Percentiles rank a stretch among this genome's conserved stretches.
These are phyloP conservation scores for Stegophylla sp. DNA, from an alignment of 2,888 invertebrate genomes.

Conservation along the genomic window DNA sequence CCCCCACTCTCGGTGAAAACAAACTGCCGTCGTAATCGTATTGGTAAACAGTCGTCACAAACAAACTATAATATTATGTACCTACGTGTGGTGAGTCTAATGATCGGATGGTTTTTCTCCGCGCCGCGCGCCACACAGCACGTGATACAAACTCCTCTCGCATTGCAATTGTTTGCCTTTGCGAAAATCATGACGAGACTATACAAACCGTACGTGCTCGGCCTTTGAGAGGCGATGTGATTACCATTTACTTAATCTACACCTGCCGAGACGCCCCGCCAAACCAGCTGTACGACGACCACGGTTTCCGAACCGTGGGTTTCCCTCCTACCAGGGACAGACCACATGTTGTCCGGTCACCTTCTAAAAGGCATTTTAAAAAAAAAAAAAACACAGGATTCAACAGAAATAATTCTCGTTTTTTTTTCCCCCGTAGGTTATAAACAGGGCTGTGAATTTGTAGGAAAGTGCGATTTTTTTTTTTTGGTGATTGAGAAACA, in stretches of 20 bases:
- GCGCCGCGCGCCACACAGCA: too few species aligned
- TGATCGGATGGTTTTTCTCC: constrained; percentile 7
- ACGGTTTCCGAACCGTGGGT: neutral
- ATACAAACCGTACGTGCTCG: constrained; percentile 33
- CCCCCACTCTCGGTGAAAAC: neutral
- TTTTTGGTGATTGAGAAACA: too few species aligned
- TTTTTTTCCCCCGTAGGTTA: too few species aligned
- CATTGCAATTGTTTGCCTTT: neutral
- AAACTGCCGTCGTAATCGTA: neutral
- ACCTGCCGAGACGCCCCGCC: neutral
- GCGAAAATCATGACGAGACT: constrained; percentile 38
- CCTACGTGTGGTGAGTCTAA: too few species aligned
- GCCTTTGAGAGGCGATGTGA: neutral
- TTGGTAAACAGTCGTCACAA: constrained; percentile 36
- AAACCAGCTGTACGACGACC: constrained; percentile 16
- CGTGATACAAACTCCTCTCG: neutral
- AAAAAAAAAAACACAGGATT: too few species aligned
- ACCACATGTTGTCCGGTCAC: too few species aligned
- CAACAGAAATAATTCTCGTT: too few species aligned
- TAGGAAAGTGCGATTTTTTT: too few species aligned
- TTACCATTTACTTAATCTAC: constrained; percentile 39
- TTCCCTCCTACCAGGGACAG: too few species aligned
- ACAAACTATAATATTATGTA: too few species aligned
- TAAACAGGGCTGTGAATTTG: too few species aligned
- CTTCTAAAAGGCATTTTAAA: too few species aligned